Conservation (phyloP, 2,113 vertebrate genomes). For the Burhinus oedicnemus region DNA sequence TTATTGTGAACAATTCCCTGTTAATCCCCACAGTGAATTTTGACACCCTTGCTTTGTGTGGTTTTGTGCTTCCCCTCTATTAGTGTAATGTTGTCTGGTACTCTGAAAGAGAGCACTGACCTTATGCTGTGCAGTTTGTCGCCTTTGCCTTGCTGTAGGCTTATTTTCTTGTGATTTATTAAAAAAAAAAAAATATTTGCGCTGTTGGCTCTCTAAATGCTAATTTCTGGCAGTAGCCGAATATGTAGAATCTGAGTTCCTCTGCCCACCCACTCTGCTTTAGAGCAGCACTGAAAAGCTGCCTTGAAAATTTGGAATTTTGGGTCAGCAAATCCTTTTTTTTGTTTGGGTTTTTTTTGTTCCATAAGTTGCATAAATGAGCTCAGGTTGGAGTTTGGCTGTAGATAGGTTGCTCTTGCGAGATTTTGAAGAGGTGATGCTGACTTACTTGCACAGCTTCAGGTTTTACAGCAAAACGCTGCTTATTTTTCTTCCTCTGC, state of each 20-base stretch:
- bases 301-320: neutral
- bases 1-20: accelerated
- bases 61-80: neutral
- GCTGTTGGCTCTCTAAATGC: neutral
- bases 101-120: neutral
- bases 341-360: neutral
- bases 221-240: neutral
- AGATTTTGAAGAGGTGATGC: neutral
- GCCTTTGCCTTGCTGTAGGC: neutral
- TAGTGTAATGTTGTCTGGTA: no score
- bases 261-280: neutral
- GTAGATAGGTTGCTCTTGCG: accelerated
- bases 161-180: neutral
- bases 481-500: neutral
- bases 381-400: neutral
- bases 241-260: neutral
- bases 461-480: neutral
- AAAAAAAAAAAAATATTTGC: accelerated
- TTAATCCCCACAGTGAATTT: neutral
- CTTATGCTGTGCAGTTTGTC: neutral
- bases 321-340: neutral
- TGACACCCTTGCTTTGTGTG: neutral
- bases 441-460: neutral
- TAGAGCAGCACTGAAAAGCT: neutral
- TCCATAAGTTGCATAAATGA: neutral